Conservation (phyloP, 2,113 vertebrate genomes). For the Orcinus orca region DNA sequence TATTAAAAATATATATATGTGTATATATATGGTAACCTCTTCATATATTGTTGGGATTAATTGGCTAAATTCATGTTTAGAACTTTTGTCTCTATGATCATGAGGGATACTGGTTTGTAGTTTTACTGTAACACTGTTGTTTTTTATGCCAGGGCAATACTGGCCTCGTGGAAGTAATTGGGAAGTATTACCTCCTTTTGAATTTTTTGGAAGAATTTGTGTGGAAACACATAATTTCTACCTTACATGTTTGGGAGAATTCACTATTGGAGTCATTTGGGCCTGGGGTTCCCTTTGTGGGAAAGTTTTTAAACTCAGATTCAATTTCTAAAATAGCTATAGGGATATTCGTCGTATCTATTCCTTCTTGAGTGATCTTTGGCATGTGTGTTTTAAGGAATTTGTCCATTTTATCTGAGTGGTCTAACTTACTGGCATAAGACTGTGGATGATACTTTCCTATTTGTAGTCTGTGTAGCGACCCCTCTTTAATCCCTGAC, state of each 20-base stretch:
- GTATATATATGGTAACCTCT: fast-evolving
- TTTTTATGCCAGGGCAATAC: background rate
- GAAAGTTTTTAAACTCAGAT: background rate
- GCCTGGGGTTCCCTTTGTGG: background rate
- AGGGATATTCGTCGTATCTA: fast-evolving
- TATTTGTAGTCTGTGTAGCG: fast-evolving
- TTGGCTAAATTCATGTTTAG: background rate
- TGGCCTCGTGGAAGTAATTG: fast-evolving
- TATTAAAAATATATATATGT: fast-evolving
- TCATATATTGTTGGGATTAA: background rate
- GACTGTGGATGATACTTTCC: fast-evolving
- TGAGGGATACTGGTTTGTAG: fast-evolving
- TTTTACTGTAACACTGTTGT: background rate
- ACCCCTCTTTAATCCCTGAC: fast-evolving
- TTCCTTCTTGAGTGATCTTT: background rate
- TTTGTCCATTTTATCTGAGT: background rate
- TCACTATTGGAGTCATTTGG: background rate
- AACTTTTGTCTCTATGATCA: background rate
- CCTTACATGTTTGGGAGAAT: background rate
- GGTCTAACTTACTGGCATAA: fast-evolving
- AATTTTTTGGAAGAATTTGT: background rate
- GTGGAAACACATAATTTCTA: fast-evolving
- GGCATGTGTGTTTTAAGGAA: no score
- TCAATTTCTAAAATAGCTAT: background rate
- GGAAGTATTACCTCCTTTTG: fast-evolving